Conservation (phyloP, 2,113 vertebrate genomes). For the Hemiscyllium ocellatum region DNA sequence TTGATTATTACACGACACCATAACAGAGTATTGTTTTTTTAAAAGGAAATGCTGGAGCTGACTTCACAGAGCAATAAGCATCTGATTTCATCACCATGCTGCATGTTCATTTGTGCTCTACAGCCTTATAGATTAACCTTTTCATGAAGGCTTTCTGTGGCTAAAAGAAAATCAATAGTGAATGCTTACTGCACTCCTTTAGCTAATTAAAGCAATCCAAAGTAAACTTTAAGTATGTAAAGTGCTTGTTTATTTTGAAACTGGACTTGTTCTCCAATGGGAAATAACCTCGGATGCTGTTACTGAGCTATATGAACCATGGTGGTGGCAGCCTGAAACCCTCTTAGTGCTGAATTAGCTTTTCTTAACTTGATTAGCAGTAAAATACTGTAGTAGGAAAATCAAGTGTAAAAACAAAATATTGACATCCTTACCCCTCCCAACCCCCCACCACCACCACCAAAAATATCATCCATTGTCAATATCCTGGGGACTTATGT, state of each 20-base stretch:
- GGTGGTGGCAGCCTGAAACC: neutral
- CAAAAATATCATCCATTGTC: too few species aligned
- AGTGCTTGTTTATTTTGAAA: constrained; percentile 8
- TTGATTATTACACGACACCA: neutral
- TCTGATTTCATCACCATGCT: neutral
- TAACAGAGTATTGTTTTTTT: neutral
- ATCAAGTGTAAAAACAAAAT: neutral
- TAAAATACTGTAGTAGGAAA: neutral
- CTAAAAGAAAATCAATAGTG: neutral
- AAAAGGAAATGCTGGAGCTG: neutral
- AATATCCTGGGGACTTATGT: too few species aligned
- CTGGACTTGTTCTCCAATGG: neutral
- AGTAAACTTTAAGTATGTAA: neutral
- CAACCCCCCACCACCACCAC: too few species aligned
- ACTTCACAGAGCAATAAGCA: neutral
- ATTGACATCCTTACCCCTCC: neutral
- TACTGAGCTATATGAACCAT: neutral
- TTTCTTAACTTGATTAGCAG: neutral
- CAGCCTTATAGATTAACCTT: neutral
- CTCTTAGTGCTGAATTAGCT: neutral
- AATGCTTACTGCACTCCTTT: neutral
- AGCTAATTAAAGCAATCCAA: neutral
- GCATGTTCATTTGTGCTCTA: neutral
- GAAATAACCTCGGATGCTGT: neutral
- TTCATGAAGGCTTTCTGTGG: neutral